Conservation (phyloP, 1,140 invertebrate species). For the Apolygus lucorum region DNA sequence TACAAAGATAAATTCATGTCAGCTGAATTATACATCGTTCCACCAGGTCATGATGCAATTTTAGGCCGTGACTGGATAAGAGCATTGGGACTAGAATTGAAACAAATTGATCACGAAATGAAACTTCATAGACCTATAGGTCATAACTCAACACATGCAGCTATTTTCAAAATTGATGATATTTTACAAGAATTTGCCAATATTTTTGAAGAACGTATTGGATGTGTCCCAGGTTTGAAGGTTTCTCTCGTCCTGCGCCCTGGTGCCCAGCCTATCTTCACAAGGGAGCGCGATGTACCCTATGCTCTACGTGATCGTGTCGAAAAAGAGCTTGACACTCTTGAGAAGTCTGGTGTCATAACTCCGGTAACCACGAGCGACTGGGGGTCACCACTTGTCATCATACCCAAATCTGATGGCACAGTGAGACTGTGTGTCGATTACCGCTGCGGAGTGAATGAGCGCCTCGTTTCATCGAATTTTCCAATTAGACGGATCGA, state of each 20-base stretch:
- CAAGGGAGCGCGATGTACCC: constrained; percentile 9
- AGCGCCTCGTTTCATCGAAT: constrained; percentile 9
- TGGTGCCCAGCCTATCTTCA: constrained; percentile 4
- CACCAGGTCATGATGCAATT: constrained; percentile 7
- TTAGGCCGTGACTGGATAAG: constrained; percentile 8
- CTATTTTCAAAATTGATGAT: constrained; percentile 4
- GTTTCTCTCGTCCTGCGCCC: constrained; percentile 6
- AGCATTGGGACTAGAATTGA: constrained; percentile 3
- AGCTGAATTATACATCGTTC: constrained; percentile 9
- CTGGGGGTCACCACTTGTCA: neutral
- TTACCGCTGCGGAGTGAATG: constrained; percentile 2
- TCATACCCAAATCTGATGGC: constrained; percentile 4
- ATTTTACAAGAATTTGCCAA: too few species aligned
- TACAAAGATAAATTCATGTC: constrained; percentile 13
- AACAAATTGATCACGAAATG: constrained; percentile 9
- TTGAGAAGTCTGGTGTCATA: constrained; percentile 4
- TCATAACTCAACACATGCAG: neutral
- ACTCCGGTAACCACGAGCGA: constrained; percentile 2
- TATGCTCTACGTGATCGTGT: constrained; percentile 10
- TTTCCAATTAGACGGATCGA: constrained; percentile 13
- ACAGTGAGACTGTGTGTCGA: constrained; percentile 4
- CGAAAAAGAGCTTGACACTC: too few species aligned
- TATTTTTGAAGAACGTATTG: constrained; percentile 1
- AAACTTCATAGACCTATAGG: neutral
- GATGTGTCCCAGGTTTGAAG: neutral